Conservation (phyloP, 2,113 vertebrate species). For the Bos javanicus region DNA sequence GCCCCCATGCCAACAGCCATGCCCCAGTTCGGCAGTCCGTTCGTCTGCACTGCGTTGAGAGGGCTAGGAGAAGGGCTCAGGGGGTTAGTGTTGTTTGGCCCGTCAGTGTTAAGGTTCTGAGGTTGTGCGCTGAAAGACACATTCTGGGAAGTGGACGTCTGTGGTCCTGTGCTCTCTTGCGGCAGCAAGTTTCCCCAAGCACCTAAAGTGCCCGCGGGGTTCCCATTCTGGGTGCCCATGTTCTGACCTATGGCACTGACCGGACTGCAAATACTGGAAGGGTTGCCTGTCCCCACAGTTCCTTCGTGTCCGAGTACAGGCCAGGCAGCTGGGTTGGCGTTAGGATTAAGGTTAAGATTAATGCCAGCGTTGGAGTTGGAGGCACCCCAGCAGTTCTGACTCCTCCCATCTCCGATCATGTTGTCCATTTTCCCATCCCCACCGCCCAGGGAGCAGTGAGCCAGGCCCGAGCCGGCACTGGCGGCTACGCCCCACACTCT, state of each 20-base stretch:
- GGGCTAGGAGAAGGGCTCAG: constrained; percentile 88
- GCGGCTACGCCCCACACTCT: constrained; percentile 87
- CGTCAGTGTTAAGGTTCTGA: constrained; percentile 97
- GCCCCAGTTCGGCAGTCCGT: constrained; percentile 95
- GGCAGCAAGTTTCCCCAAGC: constrained; percentile 94
- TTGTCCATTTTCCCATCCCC: constrained; percentile 92
- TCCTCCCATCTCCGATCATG: constrained; percentile 90
- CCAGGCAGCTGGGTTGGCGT: constrained; percentile 98
- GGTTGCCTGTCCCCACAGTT: constrained; percentile 86
- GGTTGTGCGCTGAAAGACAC: constrained; percentile 97
- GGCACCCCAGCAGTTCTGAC: constrained; percentile 91
- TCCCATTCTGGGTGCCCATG: constrained; percentile 90
- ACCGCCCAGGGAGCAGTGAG: constrained; percentile 87
- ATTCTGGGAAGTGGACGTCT: constrained; percentile 90
- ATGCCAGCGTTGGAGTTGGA: constrained; percentile 89
- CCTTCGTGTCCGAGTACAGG: constrained; percentile 96
- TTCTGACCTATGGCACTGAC: constrained; percentile 90
- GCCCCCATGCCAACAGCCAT: constrained; percentile 90
- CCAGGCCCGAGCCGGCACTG: constrained; percentile 88
- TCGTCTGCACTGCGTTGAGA: constrained; percentile 87
- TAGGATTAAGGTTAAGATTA: constrained; percentile 98
- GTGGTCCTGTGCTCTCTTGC: constrained; percentile 93
- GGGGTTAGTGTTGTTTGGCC: constrained; percentile 98
- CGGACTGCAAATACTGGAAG: constrained; percentile 92
- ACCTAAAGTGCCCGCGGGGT: constrained; percentile 85